Evolutionary conservation across 92 coral and sea anemone genomes (phyloP).

Genomic region (Phymanthus crucifer): DNA sequence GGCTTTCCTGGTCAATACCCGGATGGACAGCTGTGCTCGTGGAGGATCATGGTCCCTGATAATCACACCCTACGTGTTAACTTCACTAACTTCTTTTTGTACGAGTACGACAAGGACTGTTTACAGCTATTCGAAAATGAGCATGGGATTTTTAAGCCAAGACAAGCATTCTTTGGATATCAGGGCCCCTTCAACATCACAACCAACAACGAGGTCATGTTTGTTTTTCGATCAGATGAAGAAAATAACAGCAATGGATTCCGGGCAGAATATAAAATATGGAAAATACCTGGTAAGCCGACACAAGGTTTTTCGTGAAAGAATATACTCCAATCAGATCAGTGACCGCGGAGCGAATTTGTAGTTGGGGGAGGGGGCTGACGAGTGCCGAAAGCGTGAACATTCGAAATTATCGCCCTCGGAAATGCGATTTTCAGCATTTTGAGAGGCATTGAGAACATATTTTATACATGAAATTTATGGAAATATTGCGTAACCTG

Average conservation of each 20-base stretch:
- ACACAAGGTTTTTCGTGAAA: neutral
- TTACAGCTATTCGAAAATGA: neutral
- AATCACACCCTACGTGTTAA: slow-evolving; percentile 20
- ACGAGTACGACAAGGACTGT: neutral
- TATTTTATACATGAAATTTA: no score
- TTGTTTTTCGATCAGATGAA: slow-evolving; percentile 9
- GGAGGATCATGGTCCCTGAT: slow-evolving; percentile 46
- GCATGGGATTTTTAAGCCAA: neutral
- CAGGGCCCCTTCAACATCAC: neutral
- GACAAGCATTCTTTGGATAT: neutral
- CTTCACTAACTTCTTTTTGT: slow-evolving; percentile 35
- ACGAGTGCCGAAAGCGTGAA: no score
- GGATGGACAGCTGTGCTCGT: slow-evolving; percentile 70
- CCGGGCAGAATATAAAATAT: neutral
- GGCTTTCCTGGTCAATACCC: slow-evolving; percentile 53
- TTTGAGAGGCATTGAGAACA: no score
- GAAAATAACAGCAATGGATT: slow-evolving; percentile 13
- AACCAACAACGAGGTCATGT: slow-evolving; percentile 15
- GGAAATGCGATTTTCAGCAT: no score
- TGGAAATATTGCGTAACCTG: no score
- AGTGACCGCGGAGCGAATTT: no score
- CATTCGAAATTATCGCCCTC: no score
- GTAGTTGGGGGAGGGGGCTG: no score
- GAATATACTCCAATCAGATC: no score
- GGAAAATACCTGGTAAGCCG: slow-evolving; percentile 13